Conservation (phyloP, 2,888 invertebrate species). For the Hermaeophaga mercurialis region DNA sequence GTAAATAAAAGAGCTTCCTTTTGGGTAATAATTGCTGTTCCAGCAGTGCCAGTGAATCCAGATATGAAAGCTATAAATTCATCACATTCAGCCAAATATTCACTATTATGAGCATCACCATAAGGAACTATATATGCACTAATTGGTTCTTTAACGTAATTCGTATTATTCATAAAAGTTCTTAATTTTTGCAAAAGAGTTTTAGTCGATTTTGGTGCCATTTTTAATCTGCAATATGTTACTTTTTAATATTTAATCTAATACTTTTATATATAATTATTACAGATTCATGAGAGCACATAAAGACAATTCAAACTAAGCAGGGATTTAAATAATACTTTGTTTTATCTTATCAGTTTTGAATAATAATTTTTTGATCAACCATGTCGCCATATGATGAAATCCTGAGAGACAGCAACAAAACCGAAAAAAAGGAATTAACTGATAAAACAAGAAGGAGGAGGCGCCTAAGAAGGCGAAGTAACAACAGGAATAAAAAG, state of each 20-base stretch:
- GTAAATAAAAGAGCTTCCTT: constrained; percentile 89
- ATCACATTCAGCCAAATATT: constrained; percentile 88
- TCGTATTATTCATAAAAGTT: constrained; percentile 56
- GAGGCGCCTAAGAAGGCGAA: too few species aligned
- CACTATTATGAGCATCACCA: constrained; percentile 86
- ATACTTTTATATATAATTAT: not conserved
- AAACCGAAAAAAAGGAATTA: too few species aligned
- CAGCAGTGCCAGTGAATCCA: constrained; percentile 91
- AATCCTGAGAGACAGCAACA: too few species aligned
- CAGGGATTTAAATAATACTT: not conserved
- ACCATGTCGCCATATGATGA: too few species aligned
- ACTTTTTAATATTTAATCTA: not conserved
- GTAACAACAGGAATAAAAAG: too few species aligned
- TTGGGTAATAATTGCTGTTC: constrained; percentile 84
- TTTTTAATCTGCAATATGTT: constrained; percentile 26
- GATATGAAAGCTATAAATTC: constrained; percentile 82
- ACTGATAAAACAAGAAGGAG: too few species aligned
- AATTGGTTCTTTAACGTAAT: constrained; percentile 63
- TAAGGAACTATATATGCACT: constrained; percentile 85
- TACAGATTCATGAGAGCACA: constrained; percentile 5
- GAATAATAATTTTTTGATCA: too few species aligned
- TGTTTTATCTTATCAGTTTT: constrained; percentile 10
- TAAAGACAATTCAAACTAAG: not conserved
- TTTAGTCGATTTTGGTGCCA: constrained; percentile 52
- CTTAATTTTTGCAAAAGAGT: constrained; percentile 61